These are phyloP conservation scores for Hesperia comma DNA, from an alignment of 2,888 invertebrate genomes.

Conservation along the genomic window DNA sequence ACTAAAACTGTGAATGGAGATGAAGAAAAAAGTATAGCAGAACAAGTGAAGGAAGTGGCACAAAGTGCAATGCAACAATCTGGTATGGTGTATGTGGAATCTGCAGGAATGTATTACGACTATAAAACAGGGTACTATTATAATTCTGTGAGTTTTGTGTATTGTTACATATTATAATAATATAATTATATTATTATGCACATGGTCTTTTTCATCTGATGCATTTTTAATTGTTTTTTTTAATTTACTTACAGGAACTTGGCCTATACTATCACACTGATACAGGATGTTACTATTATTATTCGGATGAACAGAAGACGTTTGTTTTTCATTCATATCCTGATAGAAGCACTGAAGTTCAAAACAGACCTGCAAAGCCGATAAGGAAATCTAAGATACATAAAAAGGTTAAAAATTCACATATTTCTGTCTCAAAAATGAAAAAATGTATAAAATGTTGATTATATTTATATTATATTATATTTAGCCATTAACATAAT, in stretches of 20 bases:
- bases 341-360: conserved; percentile 64
- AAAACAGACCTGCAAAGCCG: conserved; percentile 60
- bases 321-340: conserved; percentile 93
- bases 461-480: too few relatives aligned
- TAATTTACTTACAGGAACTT: conserved; percentile 86
- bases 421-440: too few relatives aligned
- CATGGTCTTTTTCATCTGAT: too few relatives aligned
- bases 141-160: conserved; percentile 87
- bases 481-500: too few relatives aligned
- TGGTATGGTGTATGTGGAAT: conserved; percentile 94
- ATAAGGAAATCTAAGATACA: conserved; percentile 71
- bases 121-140: conserved; percentile 95
- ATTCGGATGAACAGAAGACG: conserved; percentile 88
- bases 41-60: conserved; percentile 91
- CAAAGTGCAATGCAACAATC: conserved; percentile 88
- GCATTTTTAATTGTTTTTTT: neutral
- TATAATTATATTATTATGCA: too few relatives aligned
- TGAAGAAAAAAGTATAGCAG: conserved; percentile 83
- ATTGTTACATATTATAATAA: neutral
- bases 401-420: conserved; percentile 52
- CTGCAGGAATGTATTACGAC: conserved; percentile 94
- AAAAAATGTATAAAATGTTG: too few relatives aligned
- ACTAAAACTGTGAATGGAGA: conserved; percentile 52
- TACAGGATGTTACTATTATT: conserved; percentile 92
- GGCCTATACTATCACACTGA: conserved; percentile 95